phyloP scores from a whole-genome alignment of 2,113 vertebrate species.

The Ammospiza caudacuta region DNA sequence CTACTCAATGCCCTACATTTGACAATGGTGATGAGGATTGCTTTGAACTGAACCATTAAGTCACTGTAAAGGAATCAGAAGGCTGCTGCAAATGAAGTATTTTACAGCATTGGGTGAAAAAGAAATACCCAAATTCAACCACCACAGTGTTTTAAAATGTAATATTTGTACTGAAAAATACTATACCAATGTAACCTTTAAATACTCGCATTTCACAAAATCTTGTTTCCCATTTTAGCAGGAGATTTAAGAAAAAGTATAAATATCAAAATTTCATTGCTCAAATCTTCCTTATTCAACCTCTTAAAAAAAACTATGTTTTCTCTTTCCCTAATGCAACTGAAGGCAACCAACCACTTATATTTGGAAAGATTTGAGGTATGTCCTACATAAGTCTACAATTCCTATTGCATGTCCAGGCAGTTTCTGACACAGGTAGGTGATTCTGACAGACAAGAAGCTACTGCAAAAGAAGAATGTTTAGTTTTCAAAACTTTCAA shows the following conservation, averaged over 20 bases:
- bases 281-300: background rate
- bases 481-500: background rate
- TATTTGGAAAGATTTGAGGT: background rate
- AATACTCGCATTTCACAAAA: conserved; percentile 8
- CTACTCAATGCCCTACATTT: background rate
- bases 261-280: background rate
- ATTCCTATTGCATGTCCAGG: background rate
- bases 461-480: background rate
- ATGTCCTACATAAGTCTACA: background rate
- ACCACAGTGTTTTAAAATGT: background rate
- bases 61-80: background rate
- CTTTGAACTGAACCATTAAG: background rate
- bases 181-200: background rate
- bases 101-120: background rate
- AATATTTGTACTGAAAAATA: background rate
- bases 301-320: background rate
- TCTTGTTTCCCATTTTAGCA: background rate
- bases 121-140: background rate
- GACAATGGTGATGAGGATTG: background rate
- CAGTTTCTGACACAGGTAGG: background rate
- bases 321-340: background rate
- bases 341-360: background rate
- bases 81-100: background rate
- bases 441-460: background rate
- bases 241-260: background rate